Percentiles rank a stretch among this genome's conserved stretches.
Conservation (phyloP, 2,888 invertebrate genomes). For the Euzetes globulus region DNA sequence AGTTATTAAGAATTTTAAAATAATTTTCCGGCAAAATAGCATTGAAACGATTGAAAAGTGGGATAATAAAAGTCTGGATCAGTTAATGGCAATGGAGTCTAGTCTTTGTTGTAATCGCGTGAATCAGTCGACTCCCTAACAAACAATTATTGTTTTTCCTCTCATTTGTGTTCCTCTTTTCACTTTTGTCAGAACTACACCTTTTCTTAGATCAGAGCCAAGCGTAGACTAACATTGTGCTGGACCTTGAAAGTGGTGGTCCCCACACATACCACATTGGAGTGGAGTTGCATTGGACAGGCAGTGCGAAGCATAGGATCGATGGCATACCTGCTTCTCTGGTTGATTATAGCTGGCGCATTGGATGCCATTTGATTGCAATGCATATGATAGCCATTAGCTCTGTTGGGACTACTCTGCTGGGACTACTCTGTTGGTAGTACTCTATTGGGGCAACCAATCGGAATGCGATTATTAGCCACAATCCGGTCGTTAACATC, state of each 20-base stretch:
- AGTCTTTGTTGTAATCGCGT: neutral
- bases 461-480: neutral
- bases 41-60: no score
- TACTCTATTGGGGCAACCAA: slow-evolving; percentile 11
- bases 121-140: neutral
- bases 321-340: neutral
- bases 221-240: neutral
- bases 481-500: slow-evolving; percentile 24
- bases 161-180: neutral
- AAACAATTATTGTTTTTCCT: slow-evolving; percentile 7
- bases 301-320: neutral
- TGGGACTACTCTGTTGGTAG: no score
- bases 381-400: neutral
- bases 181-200: neutral
- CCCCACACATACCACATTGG: neutral
- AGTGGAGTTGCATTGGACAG: neutral
- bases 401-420: neutral
- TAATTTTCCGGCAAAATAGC: no score
- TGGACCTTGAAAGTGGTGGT: neutral
- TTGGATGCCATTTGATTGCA: no score
- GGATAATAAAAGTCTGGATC: no score
- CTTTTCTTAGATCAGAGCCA: neutral
- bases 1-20: no score
- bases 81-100: no score
- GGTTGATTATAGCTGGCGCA: no score